These are phyloP conservation scores for Ophraella communa DNA, from an alignment of 2,888 invertebrate genomes.

Conservation along the genomic window DNA sequence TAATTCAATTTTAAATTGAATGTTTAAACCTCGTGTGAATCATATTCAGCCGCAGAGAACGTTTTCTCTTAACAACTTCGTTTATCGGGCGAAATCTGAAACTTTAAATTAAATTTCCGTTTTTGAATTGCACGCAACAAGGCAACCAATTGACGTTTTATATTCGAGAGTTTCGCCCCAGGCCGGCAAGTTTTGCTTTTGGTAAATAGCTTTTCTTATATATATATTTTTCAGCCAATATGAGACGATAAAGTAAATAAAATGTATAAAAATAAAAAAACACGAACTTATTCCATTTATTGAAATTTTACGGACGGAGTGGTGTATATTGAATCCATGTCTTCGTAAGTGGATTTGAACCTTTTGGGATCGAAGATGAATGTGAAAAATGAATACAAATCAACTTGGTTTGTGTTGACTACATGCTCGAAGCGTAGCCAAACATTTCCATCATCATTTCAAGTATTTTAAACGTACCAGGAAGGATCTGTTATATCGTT, in stretches of 20 bases:
- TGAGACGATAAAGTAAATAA: constrained; percentile 53
- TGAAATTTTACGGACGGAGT: constrained; percentile 53
- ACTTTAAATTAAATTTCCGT: constrained; percentile 61
- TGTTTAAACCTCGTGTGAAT: constrained; percentile 10
- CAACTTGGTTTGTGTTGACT: constrained; percentile 11
- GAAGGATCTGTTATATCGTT: background rate
- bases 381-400: constrained; percentile 16
- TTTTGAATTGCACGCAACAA: constrained; percentile 61
- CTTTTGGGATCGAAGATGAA: constrained; percentile 10
- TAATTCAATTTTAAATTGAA: constrained; percentile 2
- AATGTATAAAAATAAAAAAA: constrained; percentile 58
- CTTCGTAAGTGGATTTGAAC: constrained; percentile 15
- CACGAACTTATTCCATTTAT: constrained; percentile 59
- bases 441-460: background rate
- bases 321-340: constrained; percentile 20
- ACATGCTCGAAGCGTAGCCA: background rate
- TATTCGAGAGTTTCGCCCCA: constrained; percentile 50
- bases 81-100: constrained; percentile 51
- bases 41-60: constrained; percentile 32
- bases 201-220: constrained; percentile 57
- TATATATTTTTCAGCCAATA: constrained; percentile 45
- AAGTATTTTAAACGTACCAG: background rate
- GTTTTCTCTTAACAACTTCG: constrained; percentile 18
- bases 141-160: constrained; percentile 58
- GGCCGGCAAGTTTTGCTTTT: constrained; percentile 43